Conservation (phyloP, 2,888 invertebrate genomes). For the Pomacea canaliculata region DNA sequence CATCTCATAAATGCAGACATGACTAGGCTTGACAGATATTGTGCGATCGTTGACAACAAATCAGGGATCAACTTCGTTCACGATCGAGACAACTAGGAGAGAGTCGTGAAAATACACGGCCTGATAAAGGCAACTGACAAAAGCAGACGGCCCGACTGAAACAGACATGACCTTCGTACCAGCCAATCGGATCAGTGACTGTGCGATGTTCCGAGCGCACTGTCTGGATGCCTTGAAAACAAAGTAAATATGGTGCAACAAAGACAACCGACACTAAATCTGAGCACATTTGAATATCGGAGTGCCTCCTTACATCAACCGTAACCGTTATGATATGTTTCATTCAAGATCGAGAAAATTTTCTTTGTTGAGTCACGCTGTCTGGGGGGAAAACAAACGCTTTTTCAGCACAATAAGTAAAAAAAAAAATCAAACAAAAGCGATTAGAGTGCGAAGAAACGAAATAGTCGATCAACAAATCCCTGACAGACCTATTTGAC, state of each 20-base stretch:
- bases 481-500: not conserved
- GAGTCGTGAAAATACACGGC: not conserved
- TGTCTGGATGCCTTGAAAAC: not conserved
- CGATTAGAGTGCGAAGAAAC: too few relatives aligned
- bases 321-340: conserved; percentile 9
- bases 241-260: conserved; percentile 3
- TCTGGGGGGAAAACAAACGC: conserved; percentile 30
- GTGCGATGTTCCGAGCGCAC: not conserved
- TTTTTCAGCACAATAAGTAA: conserved; percentile 19
- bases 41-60: conserved; percentile 6
- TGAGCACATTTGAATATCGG: not conserved
- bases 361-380: conserved; percentile 26
- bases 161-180: conserved; percentile 39
- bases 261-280: not conserved
- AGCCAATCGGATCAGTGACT: conserved; percentile 49
- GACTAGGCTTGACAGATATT: conserved; percentile 8
- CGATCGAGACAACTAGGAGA: conserved; percentile 11
- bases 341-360: conserved; percentile 24
- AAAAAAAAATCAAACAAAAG: not conserved
- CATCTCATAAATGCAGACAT: conserved; percentile 17
- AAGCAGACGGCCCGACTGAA: conserved; percentile 35
- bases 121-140: conserved; percentile 18
- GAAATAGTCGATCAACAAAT: not conserved
- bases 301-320: not conserved
- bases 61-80: conserved; percentile 2